Evolutionary conservation across 2,888 invertebrate genomes (phyloP).

Genomic region (Notodonta dromedarius): DNA sequence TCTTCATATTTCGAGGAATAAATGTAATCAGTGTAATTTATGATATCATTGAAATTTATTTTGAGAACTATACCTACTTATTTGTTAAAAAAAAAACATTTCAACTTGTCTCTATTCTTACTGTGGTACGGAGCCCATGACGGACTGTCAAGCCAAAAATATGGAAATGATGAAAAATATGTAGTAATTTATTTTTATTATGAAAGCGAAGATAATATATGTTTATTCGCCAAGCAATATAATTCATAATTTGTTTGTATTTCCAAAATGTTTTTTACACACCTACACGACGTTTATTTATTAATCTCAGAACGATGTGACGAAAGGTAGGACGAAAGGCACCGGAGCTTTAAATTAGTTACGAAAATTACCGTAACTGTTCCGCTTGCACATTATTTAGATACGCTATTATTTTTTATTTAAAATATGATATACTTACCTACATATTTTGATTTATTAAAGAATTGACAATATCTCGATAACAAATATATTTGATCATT

Average conservation of each 20-base stretch:
- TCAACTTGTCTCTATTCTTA: too few relatives aligned
- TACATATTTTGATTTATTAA: slow-evolving; percentile 21
- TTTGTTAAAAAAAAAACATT: too few relatives aligned
- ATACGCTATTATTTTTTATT: slow-evolving; percentile 22
- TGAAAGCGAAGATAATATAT: not conserved
- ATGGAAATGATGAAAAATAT: slow-evolving; percentile 13
- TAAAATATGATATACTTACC: slow-evolving; percentile 15
- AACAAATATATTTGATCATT: not conserved
- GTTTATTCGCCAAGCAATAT: not conserved
- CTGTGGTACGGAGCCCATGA: too few relatives aligned
- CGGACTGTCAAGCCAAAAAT: not conserved
- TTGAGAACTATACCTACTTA: too few relatives aligned
- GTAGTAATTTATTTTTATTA: not conserved
- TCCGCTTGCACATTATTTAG: slow-evolving; percentile 43
- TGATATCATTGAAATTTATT: slow-evolving; percentile 6
- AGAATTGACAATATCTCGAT: slow-evolving; percentile 5
- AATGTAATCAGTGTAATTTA: slow-evolving; percentile 21
- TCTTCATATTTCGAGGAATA: slow-evolving; percentile 61
- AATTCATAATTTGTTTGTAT: slow-evolving; percentile 6
- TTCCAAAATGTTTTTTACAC: slow-evolving; percentile 18
- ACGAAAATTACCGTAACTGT: slow-evolving; percentile 66
- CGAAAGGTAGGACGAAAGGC: slow-evolving; percentile 57
- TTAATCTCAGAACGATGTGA: slow-evolving; percentile 49
- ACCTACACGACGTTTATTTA: slow-evolving; percentile 54
- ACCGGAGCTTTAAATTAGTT: slow-evolving; percentile 60